A percentile compares a stretch with the other conserved stretches of the same genome.
Conservation (phyloP, 1,140 invertebrate genomes). For the Anadara kagoshimensis region DNA sequence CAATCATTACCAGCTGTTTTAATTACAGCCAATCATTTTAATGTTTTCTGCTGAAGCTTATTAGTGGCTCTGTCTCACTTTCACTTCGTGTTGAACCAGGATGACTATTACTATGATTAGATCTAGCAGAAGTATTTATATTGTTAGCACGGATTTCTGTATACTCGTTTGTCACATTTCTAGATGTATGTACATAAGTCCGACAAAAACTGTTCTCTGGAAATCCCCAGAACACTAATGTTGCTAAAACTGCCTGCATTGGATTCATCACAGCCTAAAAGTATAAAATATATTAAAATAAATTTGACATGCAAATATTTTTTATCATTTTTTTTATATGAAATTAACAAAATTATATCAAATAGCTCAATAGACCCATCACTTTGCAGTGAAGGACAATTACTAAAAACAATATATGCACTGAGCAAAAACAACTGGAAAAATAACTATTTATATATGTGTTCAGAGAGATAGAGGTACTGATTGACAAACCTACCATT, state of each 20-base stretch:
- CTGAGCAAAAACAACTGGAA: no score
- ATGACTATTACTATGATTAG: conserved; percentile 11
- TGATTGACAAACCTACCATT: no score
- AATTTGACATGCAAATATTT: no score
- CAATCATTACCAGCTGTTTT: no score
- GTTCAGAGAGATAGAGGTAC: no score
- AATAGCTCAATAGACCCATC: no score
- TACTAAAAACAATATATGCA: no score
- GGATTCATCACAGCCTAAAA: conserved; percentile 37
- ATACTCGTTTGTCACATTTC: background rate
- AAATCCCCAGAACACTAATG: conserved; percentile 36
- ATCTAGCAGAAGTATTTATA: conserved; percentile 8
- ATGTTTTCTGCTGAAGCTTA: conserved; percentile 28
- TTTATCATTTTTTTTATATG: no score
- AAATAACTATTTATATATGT: no score
- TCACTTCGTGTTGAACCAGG: background rate
- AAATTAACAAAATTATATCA: no score
- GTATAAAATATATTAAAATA: background rate
- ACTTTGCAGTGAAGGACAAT: no score
- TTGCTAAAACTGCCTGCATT: conserved; percentile 29
- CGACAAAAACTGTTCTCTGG: conserved; percentile 14
- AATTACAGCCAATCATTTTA: background rate
- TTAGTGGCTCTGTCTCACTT: conserved; percentile 39
- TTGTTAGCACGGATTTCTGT: background rate
- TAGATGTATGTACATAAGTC: conserved; percentile 1